Conservation (phyloP, 2,113 vertebrate species). For the Pedionomus torquatus region DNA sequence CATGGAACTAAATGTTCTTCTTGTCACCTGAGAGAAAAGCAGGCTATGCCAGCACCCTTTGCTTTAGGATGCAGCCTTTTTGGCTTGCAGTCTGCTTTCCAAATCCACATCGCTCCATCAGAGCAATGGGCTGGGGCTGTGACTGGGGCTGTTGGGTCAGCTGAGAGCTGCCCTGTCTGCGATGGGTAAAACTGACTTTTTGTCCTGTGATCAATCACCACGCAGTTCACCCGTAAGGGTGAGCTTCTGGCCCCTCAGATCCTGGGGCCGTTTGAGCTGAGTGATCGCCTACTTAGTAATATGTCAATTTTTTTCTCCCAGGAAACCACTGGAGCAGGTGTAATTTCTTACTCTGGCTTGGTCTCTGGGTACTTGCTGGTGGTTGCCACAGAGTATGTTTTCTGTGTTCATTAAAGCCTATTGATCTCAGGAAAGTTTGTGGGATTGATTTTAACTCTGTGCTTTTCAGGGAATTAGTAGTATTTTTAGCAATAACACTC, state of each 20-base stretch:
- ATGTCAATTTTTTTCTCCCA: constrained; percentile 13
- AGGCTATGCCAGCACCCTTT: neutral
- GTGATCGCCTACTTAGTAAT: constrained; percentile 9
- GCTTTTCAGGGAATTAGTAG: constrained; percentile 33
- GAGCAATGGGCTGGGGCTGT: neutral
- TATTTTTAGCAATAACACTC: constrained; percentile 15
- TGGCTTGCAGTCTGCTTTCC: rapidly evolving
- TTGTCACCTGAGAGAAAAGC: neutral
- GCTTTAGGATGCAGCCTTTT: neutral
- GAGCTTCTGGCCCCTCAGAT: neutral
- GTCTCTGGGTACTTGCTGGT: neutral
- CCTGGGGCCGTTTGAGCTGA: neutral
- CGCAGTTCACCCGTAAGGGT: neutral
- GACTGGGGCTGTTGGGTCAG: rapidly evolving
- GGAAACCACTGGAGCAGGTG: neutral
- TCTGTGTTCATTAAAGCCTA: constrained; percentile 50
- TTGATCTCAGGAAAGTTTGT: constrained; percentile 49
- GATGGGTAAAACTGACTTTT: neutral
- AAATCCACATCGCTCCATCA: rapidly evolving
- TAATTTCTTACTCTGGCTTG: neutral
- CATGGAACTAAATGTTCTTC: neutral
- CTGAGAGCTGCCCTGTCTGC: neutral
- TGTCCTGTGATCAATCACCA: neutral
- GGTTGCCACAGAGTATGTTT: constrained; percentile 21
- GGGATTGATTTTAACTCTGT: constrained; percentile 37